Percentiles rank a stretch among this genome's conserved stretches.
phyloP scores from a whole-genome alignment of 2,113 vertebrate genomes.

The Hemiprocne comata region DNA sequence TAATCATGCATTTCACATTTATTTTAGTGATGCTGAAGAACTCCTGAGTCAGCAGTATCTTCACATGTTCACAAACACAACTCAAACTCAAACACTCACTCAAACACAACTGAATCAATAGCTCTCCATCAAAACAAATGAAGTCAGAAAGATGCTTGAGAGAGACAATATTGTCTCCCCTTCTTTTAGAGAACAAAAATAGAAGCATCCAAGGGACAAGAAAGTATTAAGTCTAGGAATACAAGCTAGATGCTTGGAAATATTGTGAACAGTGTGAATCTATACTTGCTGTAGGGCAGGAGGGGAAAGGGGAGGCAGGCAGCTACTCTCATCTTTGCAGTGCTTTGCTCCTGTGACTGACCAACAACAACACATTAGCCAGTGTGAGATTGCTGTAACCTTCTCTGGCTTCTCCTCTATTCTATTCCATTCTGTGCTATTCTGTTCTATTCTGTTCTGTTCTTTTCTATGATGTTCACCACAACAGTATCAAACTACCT shows the following conservation, averaged over 20 bases:
- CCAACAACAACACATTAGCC: background rate
- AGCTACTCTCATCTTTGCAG: background rate
- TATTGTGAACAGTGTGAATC: background rate
- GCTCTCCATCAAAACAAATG: background rate
- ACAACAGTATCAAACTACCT: background rate
- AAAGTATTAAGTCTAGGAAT: background rate
- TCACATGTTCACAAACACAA: conserved; percentile 1
- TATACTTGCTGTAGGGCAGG: background rate
- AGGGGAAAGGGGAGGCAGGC: background rate
- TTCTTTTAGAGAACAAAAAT: background rate
- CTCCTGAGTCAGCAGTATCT: background rate
- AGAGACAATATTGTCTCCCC: background rate
- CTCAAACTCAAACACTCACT: background rate
- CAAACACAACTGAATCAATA: conserved; percentile 18
- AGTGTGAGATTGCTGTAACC: fast-evolving
- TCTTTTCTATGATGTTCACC: background rate
- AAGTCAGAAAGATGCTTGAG: background rate
- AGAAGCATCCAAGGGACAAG: background rate
- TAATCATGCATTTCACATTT: background rate
- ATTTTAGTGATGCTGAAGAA: background rate
- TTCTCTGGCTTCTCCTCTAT: background rate
- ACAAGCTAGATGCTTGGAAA: background rate
- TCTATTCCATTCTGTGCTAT: background rate
- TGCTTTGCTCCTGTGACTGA: background rate
- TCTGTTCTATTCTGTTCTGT: background rate